Base-by-base conservation (phyloP, 2,113 vertebrate genomes). In the Ariopsis seemanni region DNA sequence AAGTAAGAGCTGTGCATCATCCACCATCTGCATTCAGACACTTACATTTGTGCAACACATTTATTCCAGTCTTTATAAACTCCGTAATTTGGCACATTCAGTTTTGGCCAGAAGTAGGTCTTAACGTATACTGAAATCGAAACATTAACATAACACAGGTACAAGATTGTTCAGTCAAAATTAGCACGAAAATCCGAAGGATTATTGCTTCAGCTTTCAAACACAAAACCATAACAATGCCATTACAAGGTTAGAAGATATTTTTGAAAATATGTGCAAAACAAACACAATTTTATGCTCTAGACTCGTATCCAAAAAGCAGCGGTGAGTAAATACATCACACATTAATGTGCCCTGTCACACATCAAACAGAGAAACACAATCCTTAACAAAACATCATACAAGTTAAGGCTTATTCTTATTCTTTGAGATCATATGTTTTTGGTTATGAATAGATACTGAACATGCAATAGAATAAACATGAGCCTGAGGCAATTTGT, bases 151-250 rank as follows among this genome's bases (percentile, higher is more conserved):
- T 52, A 83, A 78, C 69, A 88, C 57, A 83, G 27, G 55, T 79
- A 82, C 82, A n/a, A 30, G 87, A 87, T 85, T 82, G 62, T 85
- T 42, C 55, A 86, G 83, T 86, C 57, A 58, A 83, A 85, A 4
- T 10, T 82, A 69, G 79, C 71, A 87, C 10, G 62, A 62, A 88
- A 88, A 88, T 87, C 77, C 18, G 22, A 86, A 83, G 60, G 69
- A 84, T 89, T 90, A 90, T 90, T 90, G 89, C 89, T 89, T 90
- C 65, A 77, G 75, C 86, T 87, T 87, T 85, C 60, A 85, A 89
- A 89, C 89, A 87, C 85, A 89, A 85, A 86, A 83, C 50, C 52
- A 65, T 53, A 90, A 90, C 81, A 50, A 90, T 84, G 65, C 25
- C 67, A 34, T 86, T 88, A 88, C 86, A 84, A 74, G 57, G 80